A percentile compares a stretch with the other conserved stretches of the same genome.
phyloP scores from a whole-genome alignment of 2,888 invertebrate genomes.

The Agapostemon virescens region DNA sequence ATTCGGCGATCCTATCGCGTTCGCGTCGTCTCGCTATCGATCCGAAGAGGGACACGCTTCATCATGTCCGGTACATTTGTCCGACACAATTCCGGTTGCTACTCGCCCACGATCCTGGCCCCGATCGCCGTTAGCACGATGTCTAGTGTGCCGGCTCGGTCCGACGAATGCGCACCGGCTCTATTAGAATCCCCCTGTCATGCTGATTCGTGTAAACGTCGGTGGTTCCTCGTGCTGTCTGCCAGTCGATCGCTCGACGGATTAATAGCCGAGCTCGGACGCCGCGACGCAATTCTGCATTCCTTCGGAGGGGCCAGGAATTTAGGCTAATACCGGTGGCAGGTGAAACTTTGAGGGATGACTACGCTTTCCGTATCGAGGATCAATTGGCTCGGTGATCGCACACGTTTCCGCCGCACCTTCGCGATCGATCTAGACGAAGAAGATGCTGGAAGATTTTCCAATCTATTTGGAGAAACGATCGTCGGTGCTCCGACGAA shows the following conservation, averaged over 20 bases:
- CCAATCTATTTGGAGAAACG: background rate
- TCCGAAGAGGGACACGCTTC: slow-evolving; percentile 45
- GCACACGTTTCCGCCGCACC: no score
- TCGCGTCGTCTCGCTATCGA: slow-evolving; percentile 47
- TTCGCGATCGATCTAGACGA: background rate
- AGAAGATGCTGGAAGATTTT: background rate
- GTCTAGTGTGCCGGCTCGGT: background rate
- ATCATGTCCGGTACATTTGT: slow-evolving; percentile 58
- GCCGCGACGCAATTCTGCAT: background rate
- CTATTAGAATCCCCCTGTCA: slow-evolving; percentile 19
- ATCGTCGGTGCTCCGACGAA: no score
- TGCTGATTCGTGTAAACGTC: slow-evolving; percentile 24
- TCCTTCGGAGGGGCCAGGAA: background rate
- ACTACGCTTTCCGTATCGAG: background rate
- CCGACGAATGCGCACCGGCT: slow-evolving; percentile 20
- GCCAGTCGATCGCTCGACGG: background rate
- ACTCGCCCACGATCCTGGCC: background rate
- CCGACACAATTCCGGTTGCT: slow-evolving; percentile 27
- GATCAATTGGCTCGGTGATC: background rate
- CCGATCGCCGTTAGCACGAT: background rate
- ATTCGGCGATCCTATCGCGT: slow-evolving; percentile 18
- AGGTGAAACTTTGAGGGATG: background rate
- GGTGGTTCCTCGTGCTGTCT: background rate
- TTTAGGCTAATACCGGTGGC: background rate
- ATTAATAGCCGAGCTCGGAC: background rate